Evolutionary conservation across 1,140 invertebrate species (phyloP).

Genomic region (Ooceraea biroi): DNA sequence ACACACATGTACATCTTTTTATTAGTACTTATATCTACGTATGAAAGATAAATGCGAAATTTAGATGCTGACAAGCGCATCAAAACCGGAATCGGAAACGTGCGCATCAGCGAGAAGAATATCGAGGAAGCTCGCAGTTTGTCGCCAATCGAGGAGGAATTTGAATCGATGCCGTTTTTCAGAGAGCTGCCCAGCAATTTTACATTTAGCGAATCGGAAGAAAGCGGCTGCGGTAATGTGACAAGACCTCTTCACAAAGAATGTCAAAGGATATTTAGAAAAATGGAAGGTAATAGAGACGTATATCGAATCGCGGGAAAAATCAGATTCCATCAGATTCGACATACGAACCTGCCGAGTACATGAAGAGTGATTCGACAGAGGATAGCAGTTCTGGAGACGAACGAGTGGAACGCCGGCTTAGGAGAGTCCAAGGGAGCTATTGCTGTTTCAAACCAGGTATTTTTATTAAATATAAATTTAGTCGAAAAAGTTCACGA

Average conservation of each 20-base stretch:
- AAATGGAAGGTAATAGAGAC: conserved; percentile 17
- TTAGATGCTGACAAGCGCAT: neutral
- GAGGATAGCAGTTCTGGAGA: conserved; percentile 57
- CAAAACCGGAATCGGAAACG: neutral
- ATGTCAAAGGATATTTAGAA: neutral
- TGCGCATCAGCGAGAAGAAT: conserved; percentile 38
- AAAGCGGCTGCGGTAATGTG: neutral
- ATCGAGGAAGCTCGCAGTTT: conserved; percentile 25
- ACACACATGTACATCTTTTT: neutral
- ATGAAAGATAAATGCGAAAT: neutral
- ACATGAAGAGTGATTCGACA: conserved; percentile 24
- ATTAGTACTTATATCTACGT: neutral
- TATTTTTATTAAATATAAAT: neutral
- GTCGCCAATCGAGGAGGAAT: conserved; percentile 70
- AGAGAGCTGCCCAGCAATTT: conserved; percentile 27
- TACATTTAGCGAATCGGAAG: conserved; percentile 1
- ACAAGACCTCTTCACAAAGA: neutral
- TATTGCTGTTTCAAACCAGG: conserved; percentile 9
- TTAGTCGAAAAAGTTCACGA: no score
- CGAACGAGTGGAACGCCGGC: conserved; percentile 19
- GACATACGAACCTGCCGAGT: conserved; percentile 13
- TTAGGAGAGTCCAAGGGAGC: neutral
- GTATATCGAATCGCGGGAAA: neutral
- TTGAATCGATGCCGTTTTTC: conserved; percentile 50
- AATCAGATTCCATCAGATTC: neutral